phyloP scores from a whole-genome alignment of 92 coral and sea anemone species.

The Palythoa heliodiscus region DNA sequence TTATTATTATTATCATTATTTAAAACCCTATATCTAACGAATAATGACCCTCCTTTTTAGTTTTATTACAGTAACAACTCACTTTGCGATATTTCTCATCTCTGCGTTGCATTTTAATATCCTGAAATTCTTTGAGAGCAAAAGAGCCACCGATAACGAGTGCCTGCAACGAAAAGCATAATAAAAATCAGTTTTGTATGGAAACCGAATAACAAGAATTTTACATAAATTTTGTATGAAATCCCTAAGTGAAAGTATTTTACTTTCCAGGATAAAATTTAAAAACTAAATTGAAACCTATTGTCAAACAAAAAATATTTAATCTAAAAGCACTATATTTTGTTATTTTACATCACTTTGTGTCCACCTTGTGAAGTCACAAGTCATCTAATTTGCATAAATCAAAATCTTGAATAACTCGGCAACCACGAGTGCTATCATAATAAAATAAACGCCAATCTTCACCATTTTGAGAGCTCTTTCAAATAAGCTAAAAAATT shows the following conservation, averaged over 20 bases:
- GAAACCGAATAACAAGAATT: neutral
- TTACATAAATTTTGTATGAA: neutral
- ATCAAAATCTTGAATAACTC: too few relatives aligned
- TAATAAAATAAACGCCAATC: too few relatives aligned
- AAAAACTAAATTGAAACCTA: neutral
- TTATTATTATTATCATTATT: too few relatives aligned
- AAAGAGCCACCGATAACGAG: constrained; percentile 90
- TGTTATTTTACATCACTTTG: too few relatives aligned
- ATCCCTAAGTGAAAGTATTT: neutral
- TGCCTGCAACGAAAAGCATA: constrained; percentile 42
- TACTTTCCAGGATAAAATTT: neutral
- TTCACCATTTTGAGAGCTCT: too few relatives aligned
- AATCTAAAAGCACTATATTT: too few relatives aligned
- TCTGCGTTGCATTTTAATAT: constrained; percentile 84
- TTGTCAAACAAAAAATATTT: too few relatives aligned
- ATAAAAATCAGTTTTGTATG: neutral
- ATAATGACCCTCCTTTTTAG: neutral
- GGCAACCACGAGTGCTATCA: too few relatives aligned
- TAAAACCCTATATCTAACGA: too few relatives aligned
- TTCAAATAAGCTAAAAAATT: too few relatives aligned
- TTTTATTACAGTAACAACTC: neutral
- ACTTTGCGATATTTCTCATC: constrained; percentile 86
- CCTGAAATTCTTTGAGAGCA: constrained; percentile 97
- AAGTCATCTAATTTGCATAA: too few relatives aligned
- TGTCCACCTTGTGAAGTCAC: too few relatives aligned